Base-by-base conservation (phyloP, 2,888 invertebrate species). In the Epistrophella euchroma region DNA sequence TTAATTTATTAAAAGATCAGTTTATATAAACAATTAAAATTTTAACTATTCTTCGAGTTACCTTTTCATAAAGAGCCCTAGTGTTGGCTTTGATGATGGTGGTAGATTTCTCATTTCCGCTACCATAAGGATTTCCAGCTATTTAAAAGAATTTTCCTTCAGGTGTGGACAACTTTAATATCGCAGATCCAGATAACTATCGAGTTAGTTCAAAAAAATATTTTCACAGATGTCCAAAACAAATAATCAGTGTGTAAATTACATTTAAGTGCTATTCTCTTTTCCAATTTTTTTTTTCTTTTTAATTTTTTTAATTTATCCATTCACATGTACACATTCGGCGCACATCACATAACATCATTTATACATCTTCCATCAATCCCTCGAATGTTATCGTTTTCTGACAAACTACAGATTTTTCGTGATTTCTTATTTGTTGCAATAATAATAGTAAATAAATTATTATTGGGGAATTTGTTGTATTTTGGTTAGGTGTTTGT, bases 291-390 rank as follows among this genome's bases (percentile, higher is more conserved):
- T 28, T 32, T 28, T 37, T 37, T 15, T 37, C 22, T 19, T 37
- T 15, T 37, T 32, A 7, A 5, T 32, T 60, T 40, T 37, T 60
- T 22, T 15, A 58, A 19, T 15, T 58, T 35, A 60, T 19, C 37
- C 37, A 60, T 60, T 60, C 37, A 40, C 60, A 60, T 60, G 60
- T 60, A 60, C 40, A 55, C 55, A 60, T 60, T 60, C 60, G 37
- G 60, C 37, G 32, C 40, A 60, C 60, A 40, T 4, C 9, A 58
- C 22, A 60, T 19, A 37, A 37, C n/a, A n/a, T n/a, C n/a, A n/a
- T n/a, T n/a, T 22, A 60, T 15, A 60, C 15, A 40, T 60, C 22
- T 22, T 40, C 37, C 22, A 22, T 25, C 9, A 52, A n/a, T 37
- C 9, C 15, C 32, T 52, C 17, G 32, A 56, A 22, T 60, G 19